Conservation (phyloP, 2,113 vertebrate genomes). For the Corythornis cristatus region DNA sequence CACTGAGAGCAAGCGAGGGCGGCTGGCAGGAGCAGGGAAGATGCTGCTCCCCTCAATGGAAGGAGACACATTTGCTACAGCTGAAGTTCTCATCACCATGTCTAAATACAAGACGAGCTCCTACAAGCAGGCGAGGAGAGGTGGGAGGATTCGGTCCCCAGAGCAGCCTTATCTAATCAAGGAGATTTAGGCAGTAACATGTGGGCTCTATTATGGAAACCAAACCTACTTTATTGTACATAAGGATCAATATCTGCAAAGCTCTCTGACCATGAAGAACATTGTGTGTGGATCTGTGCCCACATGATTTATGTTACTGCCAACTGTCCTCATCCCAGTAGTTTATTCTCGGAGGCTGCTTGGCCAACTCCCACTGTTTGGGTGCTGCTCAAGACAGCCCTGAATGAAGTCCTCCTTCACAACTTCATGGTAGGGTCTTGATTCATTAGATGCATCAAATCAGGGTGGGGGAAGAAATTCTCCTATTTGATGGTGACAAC, state of each 20-base stretch:
- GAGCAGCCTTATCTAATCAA: background rate
- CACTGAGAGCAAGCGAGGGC: background rate
- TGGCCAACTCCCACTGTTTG: background rate
- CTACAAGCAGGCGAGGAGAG: background rate
- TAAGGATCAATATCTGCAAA: background rate
- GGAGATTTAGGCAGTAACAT: background rate
- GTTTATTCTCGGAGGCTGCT: background rate
- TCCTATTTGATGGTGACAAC: background rate
- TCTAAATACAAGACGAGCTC: background rate
- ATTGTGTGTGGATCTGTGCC: background rate
- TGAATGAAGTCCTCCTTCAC: background rate
- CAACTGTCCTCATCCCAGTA: background rate
- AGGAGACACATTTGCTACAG: background rate
- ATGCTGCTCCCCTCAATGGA: fast-evolving
- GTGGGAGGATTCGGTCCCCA: background rate
- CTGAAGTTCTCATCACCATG: background rate
- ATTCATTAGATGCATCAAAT: background rate
- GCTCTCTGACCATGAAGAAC: constrained; percentile 37
- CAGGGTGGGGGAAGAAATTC: background rate
- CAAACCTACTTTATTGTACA: background rate
- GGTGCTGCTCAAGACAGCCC: background rate
- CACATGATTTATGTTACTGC: background rate
- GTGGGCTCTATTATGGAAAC: background rate
- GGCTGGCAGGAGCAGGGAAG: background rate
- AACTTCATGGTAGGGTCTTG: background rate